Evolutionary conservation across 2,113 vertebrate species (phyloP), one percentile per base, ranked within the genome.

Genomic region (Diglossa brunneiventris): DNA sequence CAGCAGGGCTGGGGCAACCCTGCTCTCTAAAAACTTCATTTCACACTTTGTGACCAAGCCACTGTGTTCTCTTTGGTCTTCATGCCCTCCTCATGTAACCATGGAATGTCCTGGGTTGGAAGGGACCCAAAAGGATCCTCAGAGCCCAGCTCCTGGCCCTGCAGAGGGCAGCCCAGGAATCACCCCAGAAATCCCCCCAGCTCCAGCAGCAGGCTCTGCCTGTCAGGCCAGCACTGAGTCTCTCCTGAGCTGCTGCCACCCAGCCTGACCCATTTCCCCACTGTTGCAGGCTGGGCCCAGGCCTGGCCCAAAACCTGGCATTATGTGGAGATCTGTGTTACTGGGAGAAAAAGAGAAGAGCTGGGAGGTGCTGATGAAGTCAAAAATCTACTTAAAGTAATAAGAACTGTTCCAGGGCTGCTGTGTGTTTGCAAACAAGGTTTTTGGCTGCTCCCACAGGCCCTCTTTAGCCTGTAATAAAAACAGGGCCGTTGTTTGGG

Each of bases 361-460:
- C 13, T 61, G 31, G 67, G 46, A 95, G 33, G 37, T 37, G 50
- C 70, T 79, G 67, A 33, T 35, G 17, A 52, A 87, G 62, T 50
- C 26, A 3, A 44, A 95, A 85, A 42, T 0, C 1, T 70, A 73
- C 58, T 79, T 53, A 27, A 78, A 92, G 46, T 10, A 53, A 0
- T 23, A 62, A 58, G 37, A 73, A 47, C 28, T 31, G 83, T 87
- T 76, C 73, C 64, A 50, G 59, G 22, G 49, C 58, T 58, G 69
- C 52, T n/a, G 22, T 49, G 64, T 44, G 73, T 77, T 83, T 91
- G 81, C 89, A 92, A 92, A 95, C 59, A 72, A 76, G 87, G 30
- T 69, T 91, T 89, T 15, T 2, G 17, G 67, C 62, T 44, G 30
- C 58, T 55, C 63, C 58, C 27, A 14, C 1, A 46, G 89, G 84